Percentiles rank a stretch among this genome's conserved stretches.
These are phyloP conservation scores for Zaprionus nigranus DNA, from an alignment of 1,140 invertebrate genomes.

Conservation along the genomic window DNA sequence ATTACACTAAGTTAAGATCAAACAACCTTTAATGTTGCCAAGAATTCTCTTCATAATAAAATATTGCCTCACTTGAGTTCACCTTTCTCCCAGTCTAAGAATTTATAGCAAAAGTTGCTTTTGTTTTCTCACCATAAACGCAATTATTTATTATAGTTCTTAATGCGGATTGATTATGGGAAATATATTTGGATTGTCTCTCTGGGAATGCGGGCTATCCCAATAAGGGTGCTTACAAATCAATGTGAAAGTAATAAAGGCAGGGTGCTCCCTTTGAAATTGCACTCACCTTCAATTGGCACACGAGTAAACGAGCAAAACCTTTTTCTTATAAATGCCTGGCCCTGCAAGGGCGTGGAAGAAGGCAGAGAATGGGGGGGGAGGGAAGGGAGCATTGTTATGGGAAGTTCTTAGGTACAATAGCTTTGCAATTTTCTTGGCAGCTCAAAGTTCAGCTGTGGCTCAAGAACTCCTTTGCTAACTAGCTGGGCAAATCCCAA, in stretches of 20 bases:
- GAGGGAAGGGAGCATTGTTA: conserved; percentile 64
- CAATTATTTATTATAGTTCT: neutral
- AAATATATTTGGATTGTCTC: neutral
- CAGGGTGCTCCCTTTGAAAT: conserved; percentile 1
- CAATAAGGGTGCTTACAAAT: conserved; percentile 9
- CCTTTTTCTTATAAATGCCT: conserved; percentile 5
- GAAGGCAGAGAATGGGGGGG: neutral
- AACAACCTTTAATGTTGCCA: no score
- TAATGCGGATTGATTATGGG: neutral
- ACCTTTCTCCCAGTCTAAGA: neutral
- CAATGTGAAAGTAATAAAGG: conserved; percentile 18
- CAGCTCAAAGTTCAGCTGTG: conserved; percentile 75
- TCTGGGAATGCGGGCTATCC: neutral
- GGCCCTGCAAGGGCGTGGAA: conserved; percentile 8
- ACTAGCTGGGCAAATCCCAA: conserved; percentile 62
- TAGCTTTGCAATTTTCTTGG: conserved; percentile 79
- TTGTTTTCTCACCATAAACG: neutral
- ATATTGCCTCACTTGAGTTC: neutral
- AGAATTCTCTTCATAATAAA: neutral
- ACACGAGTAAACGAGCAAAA: conserved; percentile 3
- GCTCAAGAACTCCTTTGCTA: conserved; percentile 64
- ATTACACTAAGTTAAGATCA: no score
- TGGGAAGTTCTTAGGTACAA: conserved; percentile 67
- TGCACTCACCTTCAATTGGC: conserved; percentile 10
- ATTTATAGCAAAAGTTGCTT: neutral